Base-by-base conservation (phyloP, 2,888 invertebrate genomes). In the Chironomus tentans region DNA sequence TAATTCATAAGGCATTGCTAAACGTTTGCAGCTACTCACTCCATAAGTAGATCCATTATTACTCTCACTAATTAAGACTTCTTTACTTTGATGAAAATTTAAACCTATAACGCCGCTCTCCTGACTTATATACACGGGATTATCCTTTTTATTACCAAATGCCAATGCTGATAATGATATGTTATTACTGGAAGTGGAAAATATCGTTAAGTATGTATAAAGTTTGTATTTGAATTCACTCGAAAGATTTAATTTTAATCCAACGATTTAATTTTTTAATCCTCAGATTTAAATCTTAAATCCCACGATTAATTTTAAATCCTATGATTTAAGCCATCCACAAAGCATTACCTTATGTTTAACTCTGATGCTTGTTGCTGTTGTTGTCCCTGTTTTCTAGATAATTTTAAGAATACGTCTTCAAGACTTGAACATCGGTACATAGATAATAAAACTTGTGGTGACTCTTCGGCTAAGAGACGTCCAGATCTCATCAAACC, bases 401-500 rank as follows among this genome's bases (percentile, higher is more conserved):
- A 93, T 18, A 97, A 86, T 84, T 95, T 94, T 76, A 97, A 87
- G 85, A 97, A 97, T 2, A 97, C 96, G 80, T 95, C 95, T 83
- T 97, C 97, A 5, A 97, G 85, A 13, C 92, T 91, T 78, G 90
- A 88, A 82, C 94, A 94, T 81, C 89, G 90, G 85, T 94, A 94
- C 87, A 92, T 91, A 70, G 91, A 88, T 70, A 97, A 87, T 65
- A 97, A 87, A 13, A 90, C 90, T 78, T 92, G 91, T 0, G 97
- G 97, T 13, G 92, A 92, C 83, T 95, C 93, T 85, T 97, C 97
- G 0, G 97, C 97, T 80, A 97, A 84, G 70, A 97, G 86, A 76
- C 92, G 88, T 0, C 97, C 97, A 81, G 92, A 94, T 78, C 97
- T 87, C 97, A 97, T 97, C 79, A 97, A 85, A 77, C 97, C 97